Conservation (phyloP, 2,113 vertebrate genomes). For the Camelus dromedarius region DNA sequence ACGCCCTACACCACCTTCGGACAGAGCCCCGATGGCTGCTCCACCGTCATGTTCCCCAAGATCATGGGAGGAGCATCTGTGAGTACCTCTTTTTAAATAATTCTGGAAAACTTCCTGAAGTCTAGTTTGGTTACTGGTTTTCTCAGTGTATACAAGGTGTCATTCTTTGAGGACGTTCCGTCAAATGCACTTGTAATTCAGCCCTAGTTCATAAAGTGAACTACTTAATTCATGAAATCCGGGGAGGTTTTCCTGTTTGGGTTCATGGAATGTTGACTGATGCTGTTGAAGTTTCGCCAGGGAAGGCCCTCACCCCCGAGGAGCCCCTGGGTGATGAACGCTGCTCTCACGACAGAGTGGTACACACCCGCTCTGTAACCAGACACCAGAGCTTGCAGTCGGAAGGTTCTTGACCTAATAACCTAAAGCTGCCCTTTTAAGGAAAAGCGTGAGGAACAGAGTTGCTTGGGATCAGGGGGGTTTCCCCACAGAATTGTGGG, state of each 20-base stretch:
- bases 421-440: background rate
- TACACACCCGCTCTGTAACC: background rate
- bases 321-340: too few relatives aligned
- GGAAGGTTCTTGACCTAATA: background rate
- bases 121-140: background rate
- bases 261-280: background rate
- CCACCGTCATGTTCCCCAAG: constrained; percentile 96
- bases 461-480: background rate
- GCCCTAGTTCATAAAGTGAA: constrained; percentile 32
- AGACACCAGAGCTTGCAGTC: background rate
- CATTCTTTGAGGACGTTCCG: background rate
- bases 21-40: constrained; percentile 97
- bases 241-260: background rate
- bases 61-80: constrained; percentile 98
- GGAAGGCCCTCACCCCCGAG: too few relatives aligned
- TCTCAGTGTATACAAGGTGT: constrained; percentile 14
- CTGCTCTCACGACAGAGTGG: background rate
- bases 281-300: too few relatives aligned
- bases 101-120: constrained; percentile 51
- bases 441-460: background rate
- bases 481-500: background rate
- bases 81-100: constrained; percentile 86
- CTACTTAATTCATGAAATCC: constrained; percentile 50
- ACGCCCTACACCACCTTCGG: constrained; percentile 97
- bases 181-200: background rate